Conservation (phyloP, 2,797 vertebrate species). For the Geotrypetes seraphini region DNA sequence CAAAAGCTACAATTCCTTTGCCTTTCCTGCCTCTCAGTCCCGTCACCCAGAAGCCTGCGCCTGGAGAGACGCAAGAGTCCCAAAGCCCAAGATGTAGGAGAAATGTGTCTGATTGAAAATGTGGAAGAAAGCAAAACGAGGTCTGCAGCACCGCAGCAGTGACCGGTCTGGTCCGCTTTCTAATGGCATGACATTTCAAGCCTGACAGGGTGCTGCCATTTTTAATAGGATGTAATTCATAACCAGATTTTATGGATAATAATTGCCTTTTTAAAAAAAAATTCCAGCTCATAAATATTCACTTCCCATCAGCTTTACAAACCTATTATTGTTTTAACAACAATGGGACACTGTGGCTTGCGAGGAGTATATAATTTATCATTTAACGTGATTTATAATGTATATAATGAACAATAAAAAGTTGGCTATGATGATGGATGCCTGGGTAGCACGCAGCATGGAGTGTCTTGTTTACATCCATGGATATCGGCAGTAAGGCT, state of each 20-base stretch:
- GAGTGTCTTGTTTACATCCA: slow-evolving; percentile 23
- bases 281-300: slow-evolving; percentile 35
- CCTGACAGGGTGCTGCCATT: too few species aligned
- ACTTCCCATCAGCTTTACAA: slow-evolving; percentile 24
- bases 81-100: too few species aligned
- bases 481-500: neutral
- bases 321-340: slow-evolving; percentile 31
- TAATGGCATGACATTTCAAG: too few species aligned
- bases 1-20: too few species aligned
- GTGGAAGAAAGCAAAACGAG: too few species aligned
- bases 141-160: too few species aligned
- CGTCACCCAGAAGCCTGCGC: too few species aligned
- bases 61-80: too few species aligned
- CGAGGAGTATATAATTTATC: slow-evolving; percentile 29
- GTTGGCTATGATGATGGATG: slow-evolving; percentile 31
- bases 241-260: slow-evolving; percentile 18
- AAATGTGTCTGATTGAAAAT: too few species aligned
- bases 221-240: slow-evolving; percentile 18
- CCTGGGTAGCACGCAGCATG: neutral
- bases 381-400: slow-evolving; percentile 41
- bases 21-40: too few species aligned
- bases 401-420: slow-evolving; percentile 21
- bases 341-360: slow-evolving; percentile 15
- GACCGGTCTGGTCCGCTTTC: too few species aligned
- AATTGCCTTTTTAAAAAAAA: slow-evolving; percentile 17